Evolutionary conservation across 2,888 invertebrate species (phyloP), one percentile per base, ranked within the genome.

Genomic region (Ormia ochracea): DNA sequence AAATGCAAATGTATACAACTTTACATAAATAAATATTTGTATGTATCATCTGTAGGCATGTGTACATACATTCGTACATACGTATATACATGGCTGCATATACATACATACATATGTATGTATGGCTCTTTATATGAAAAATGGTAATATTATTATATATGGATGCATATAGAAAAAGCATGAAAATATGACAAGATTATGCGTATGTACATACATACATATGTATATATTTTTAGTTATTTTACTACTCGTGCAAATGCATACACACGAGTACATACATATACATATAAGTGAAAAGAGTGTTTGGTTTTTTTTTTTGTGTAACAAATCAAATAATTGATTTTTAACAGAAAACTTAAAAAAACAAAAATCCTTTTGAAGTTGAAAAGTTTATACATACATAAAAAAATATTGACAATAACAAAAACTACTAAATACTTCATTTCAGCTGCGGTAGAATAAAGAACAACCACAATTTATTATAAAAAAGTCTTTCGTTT

Each of bases 251-350:
- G 38, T 38, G n/a, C n/a, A n/a, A n/a, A n/a, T n/a, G n/a, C n/a
- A n/a, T 28, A 38, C 41, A 38, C 48, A 54, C 38, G 59, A 28
- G 9, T 9, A 63, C 6, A 3, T 21, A 73, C 45, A 38, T 23
- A n/a, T n/a, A n/a, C n/a, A 31, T 38, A 48, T 52, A 66, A 66
- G 74, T 66, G 58, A 48, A 58, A 65, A 38, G n/a, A 66, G 28
- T 45, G 14, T 19, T 23, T 61, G 31, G 23, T 10, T 52, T 61
- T 72, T 43, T 41, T 19, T 5, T 19, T 33, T 43, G 19, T 7
- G n/a, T 38, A 36, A 2, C 31, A 21, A 31, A 43, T 70, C 56
- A 58, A 78, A 83, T 72, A 83, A 82, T 76, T 78, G 69, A 68
- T 61, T 81, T 61, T 74, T 82, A 82, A 70, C 77, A 83, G 33